These are phyloP conservation scores for Monochamus alternatus DNA, from an alignment of 2,888 invertebrate genomes.

Conservation along the genomic window DNA sequence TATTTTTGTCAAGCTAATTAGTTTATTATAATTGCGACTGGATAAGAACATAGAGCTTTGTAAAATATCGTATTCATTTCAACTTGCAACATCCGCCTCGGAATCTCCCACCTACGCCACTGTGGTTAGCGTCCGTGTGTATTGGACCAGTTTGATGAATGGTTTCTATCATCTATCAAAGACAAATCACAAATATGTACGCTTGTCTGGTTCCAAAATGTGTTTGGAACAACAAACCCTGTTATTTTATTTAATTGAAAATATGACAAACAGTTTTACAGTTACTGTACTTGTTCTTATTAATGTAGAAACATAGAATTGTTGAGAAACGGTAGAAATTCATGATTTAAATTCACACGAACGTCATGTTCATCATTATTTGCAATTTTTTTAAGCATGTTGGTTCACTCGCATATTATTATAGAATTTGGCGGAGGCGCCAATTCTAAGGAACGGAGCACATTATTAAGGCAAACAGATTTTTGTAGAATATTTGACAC, in stretches of 20 bases:
- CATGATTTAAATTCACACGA: not conserved
- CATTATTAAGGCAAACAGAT: too few relatives aligned
- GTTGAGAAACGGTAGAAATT: not conserved
- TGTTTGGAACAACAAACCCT: conserved; percentile 55
- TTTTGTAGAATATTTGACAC: too few relatives aligned
- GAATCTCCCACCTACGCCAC: conserved; percentile 24
- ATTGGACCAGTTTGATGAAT: conserved; percentile 68
- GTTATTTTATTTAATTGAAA: conserved; percentile 60
- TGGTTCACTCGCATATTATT: not conserved
- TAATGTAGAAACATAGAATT: conserved; percentile 25
- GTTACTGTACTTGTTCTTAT: conserved; percentile 38
- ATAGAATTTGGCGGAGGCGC: conserved; percentile 13
- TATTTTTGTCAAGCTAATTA: too few relatives aligned
- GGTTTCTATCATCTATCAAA: conserved; percentile 70
- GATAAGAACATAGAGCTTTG: too few relatives aligned
- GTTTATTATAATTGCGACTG: not conserved
- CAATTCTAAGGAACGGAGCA: not conserved
- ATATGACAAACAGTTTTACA: conserved; percentile 56
- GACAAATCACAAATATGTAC: conserved; percentile 69
- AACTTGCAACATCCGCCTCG: too few relatives aligned
- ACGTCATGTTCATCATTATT: too few relatives aligned
- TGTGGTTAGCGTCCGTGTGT: conserved; percentile 59
- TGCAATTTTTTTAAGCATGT: too few relatives aligned
- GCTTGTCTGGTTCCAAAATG: conserved; percentile 58
- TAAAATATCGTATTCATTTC: too few relatives aligned